Evolutionary conservation across 2,888 invertebrate species (phyloP).

Genomic region (Elysia crispata): DNA sequence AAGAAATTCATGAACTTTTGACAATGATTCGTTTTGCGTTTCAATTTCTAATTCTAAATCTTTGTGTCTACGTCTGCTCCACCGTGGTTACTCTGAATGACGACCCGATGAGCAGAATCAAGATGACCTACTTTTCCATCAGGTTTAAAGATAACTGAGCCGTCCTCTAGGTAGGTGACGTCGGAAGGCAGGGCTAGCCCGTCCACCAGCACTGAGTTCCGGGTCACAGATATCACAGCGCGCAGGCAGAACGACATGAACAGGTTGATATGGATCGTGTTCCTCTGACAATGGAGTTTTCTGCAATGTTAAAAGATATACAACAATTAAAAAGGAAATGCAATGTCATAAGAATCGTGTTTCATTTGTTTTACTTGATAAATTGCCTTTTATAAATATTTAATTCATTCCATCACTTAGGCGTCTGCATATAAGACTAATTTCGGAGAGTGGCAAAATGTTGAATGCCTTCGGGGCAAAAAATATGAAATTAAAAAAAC

Average conservation of each 20-base stretch:
- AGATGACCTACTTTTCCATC: slow-evolving; percentile 47
- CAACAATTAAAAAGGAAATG: no score
- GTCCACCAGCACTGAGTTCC: slow-evolving; percentile 80
- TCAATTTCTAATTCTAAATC: no score
- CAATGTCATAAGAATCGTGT: no score
- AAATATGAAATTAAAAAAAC: no score
- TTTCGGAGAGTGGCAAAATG: no score
- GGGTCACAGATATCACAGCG: slow-evolving; percentile 81
- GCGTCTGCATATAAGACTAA: no score
- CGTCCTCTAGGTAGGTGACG: slow-evolving; percentile 34
- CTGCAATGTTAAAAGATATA: slow-evolving; percentile 74
- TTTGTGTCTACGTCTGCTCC: neutral
- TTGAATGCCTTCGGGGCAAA: no score
- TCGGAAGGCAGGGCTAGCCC: slow-evolving; percentile 51
- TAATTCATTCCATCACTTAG: no score
- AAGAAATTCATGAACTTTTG: no score
- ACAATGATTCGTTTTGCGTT: no score
- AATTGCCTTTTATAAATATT: no score
- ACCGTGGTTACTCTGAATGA: neutral
- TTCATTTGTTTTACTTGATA: no score
- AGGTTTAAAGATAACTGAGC: slow-evolving; percentile 39
- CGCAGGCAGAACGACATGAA: slow-evolving; percentile 84
- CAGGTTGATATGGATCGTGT: slow-evolving; percentile 84
- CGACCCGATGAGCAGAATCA: neutral
- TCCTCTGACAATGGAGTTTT: slow-evolving; percentile 83